Base-by-base conservation (phyloP, 64 coral and sea anemone genomes). In the Porites australiensis region DNA sequence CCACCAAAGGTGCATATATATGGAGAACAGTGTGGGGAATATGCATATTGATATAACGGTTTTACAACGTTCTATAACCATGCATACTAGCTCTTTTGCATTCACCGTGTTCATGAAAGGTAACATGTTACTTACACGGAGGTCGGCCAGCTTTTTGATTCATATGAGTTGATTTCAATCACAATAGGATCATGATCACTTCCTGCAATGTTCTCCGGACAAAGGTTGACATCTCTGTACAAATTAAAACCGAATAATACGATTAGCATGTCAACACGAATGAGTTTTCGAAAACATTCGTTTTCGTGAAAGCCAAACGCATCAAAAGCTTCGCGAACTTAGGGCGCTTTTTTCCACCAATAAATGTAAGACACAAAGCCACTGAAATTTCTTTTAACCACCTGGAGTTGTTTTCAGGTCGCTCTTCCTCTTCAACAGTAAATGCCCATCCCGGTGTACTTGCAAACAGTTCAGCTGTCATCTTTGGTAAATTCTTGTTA, bases 361-460 rank as follows among this genome's bases (percentile, higher is more conserved):
- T 4, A 64, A 64, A 14, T 13, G 13, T 4, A 64, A 64, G 18
- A 14, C 18, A 18, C 4, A 64, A 64, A 64, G 13, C 4, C 13
- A 64, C 1, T 37, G 27, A 37, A 64, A 13, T 64, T 64, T 13
- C 2, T 13, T 64, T 57, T 16, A 51, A 49, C 22, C 1, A 78
- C 75, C 75, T 78, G 16, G 54, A 19, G 51, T 78, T 22, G 5
- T 78, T 21, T 55, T 18, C 16, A 57, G 2, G 7, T 12, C 4
- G 3, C 13, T 23, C 16, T 57, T 55, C 75, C 50, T 78, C 75
- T 1, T 78, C 75, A 54, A 45, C 81, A 81, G 65, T 60, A 21
- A 71, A 91, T 20, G 70, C 78, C 89, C 89, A 91, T 72, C 89
- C 89, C 20, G 89, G 89, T 58, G 66, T 65, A 7, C 46, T 72